Percentiles rank a stretch among this genome's conserved stretches.
Evolutionary conservation across 2,888 invertebrate genomes (phyloP).

Genomic region (Drosophila neutralis): DNA sequence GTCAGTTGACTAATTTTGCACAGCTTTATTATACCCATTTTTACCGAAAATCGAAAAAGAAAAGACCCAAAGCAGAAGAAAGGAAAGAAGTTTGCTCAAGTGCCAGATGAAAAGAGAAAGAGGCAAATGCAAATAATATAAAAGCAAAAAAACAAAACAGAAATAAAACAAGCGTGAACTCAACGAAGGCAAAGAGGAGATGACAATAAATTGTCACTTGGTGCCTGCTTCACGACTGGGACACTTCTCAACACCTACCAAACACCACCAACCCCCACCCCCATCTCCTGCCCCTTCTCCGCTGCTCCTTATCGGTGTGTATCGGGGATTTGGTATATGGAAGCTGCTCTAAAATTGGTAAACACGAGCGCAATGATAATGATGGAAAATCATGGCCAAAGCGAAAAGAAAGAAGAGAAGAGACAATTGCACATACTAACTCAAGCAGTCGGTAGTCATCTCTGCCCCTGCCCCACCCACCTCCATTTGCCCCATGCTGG

Average conservation of each 20-base stretch:
- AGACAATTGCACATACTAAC: constrained; percentile 71
- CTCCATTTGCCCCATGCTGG: background rate
- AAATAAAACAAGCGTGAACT: constrained; percentile 56
- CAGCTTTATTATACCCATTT: background rate
- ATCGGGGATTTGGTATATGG: constrained; percentile 33
- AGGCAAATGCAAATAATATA: constrained; percentile 71
- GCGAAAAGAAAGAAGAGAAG: constrained; percentile 28
- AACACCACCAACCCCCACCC: background rate
- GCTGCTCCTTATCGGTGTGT: constrained; percentile 5
- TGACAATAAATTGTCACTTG: constrained; percentile 80
- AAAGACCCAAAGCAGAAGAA: constrained; percentile 30
- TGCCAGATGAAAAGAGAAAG: constrained; percentile 47
- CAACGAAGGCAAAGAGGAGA: constrained; percentile 57
- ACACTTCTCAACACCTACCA: constrained; percentile 5
- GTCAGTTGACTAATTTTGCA: background rate
- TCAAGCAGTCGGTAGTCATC: constrained; percentile 48
- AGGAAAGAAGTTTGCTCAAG: constrained; percentile 50
- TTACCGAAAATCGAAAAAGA: background rate
- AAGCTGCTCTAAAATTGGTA: constrained; percentile 68
- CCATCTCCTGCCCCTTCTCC: background rate
- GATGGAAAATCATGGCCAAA: constrained; percentile 75
- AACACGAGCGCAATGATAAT: constrained; percentile 75
- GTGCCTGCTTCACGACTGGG: constrained; percentile 22
- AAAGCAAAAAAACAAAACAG: constrained; percentile 43
- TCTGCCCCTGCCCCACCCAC: constrained; percentile 2